Base-by-base conservation (phyloP, 30 jellyfish, hydroid and myxozoan species). In the Hydractinia symbiolongicarpus region DNA sequence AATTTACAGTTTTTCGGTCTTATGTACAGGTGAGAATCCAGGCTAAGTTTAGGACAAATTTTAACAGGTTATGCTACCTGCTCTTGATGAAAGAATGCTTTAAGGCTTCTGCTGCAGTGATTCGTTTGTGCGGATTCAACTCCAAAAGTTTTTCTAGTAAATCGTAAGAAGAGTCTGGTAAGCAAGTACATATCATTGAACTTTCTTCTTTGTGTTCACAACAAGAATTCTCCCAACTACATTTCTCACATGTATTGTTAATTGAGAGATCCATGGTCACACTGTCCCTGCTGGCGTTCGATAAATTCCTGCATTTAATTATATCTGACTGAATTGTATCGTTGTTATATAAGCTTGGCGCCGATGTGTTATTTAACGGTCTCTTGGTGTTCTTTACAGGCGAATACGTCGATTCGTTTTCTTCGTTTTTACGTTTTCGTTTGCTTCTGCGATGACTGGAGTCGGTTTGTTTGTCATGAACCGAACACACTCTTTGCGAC, bases 81-180 rank as follows among this genome's bases (percentile, higher is more conserved):
- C 44, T 30, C 44, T 30, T n/a, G 50, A 93, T 73, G 83, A 87
- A 93, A 53, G 84, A 86, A 77, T 93, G 98, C 55, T 58, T 60
- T 55, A 94, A 79, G 5, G 97, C 99, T 53, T 88, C 97, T 8
- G 79, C 76, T 5, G 99, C 99, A 52, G 95, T 84, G 16, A 94
- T 94, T 53, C 99, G 78, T n/a, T 74, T 88, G 13, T 86, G 67
- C 4, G 99, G 97, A 76, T 89, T 82, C 49, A 88, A 72, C 53
- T 82, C 88, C 68, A 94, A 64, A 70, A 96, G 86, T 49, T 84
- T 82, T 77, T 88, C 83, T 61, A 94, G 52, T 58, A 94, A 57
- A 62, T 88, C 95, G 64, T 88, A 94, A 4, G 97, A 97, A 8
- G 75, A 54, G 80, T 83, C 91, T 50, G 98, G 98, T 30, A 93